phyloP scores from a whole-genome alignment of 2,888 invertebrate species.

The Laspeyria flexula region DNA sequence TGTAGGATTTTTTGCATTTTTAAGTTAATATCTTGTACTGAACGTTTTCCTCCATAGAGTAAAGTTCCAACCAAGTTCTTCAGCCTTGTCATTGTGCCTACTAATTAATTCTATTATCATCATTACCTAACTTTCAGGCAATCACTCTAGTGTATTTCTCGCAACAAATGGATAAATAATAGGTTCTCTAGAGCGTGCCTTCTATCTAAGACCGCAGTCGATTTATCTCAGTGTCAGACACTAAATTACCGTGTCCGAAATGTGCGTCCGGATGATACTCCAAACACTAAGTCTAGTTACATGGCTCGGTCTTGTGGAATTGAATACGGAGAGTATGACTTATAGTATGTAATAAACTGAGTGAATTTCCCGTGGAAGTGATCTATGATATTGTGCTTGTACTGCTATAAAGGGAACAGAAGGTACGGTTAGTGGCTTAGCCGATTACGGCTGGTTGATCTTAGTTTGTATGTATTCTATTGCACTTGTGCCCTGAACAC shows the following conservation, averaged over 20 bases:
- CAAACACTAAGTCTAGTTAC: slow-evolving; percentile 10
- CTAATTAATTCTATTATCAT: no score
- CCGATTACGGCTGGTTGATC: no score
- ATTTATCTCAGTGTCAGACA: slow-evolving; percentile 41
- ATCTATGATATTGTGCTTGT: neutral
- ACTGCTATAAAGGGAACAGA: neutral
- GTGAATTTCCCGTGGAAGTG: neutral
- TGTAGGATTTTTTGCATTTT: no score
- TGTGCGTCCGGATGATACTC: slow-evolving; percentile 25
- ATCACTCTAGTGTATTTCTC: slow-evolving; percentile 23
- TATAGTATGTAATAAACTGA: neutral
- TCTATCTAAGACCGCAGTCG: slow-evolving; percentile 38
- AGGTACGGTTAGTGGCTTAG: no score
- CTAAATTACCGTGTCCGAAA: slow-evolving; percentile 42
- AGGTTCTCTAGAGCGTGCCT: slow-evolving; percentile 29
- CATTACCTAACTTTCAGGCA: neutral
- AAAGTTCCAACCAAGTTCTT: no score
- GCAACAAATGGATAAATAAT: slow-evolving; percentile 40
- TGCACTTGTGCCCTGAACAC: no score
- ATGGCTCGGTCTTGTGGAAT: neutral
- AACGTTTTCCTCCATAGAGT: no score
- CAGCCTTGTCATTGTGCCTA: no score
- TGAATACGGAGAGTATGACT: neutral
- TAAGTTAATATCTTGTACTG: no score
- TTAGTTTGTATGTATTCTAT: no score